Conservation (phyloP, 2,888 invertebrate genomes). For the Drosophila limbata region DNA sequence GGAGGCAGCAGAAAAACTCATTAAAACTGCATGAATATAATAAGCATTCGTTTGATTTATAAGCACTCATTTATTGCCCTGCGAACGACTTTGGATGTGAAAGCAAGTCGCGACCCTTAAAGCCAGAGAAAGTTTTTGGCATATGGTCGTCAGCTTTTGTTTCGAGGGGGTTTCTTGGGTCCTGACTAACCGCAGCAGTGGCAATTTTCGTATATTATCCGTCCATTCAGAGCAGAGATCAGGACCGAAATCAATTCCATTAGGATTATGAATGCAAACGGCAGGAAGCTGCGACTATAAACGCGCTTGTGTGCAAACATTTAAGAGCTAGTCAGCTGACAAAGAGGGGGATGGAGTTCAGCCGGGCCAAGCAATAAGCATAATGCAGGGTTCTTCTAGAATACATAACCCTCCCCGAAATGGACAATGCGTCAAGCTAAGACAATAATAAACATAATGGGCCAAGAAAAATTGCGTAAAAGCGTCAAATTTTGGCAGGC, state of each 20-base stretch:
- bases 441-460: conserved; percentile 77
- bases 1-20: conserved; percentile 61
- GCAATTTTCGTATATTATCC: conserved; percentile 72
- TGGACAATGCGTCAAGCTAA: conserved; percentile 44
- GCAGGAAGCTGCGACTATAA: conserved; percentile 73
- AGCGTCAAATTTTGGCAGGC: conserved; percentile 54
- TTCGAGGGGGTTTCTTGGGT: conserved; percentile 6
- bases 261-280: conserved; percentile 81
- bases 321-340: conserved; percentile 40
- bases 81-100: conserved; percentile 1
- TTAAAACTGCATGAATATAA: conserved; percentile 82
- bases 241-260: conserved; percentile 77
- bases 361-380: conserved; percentile 68
- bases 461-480: conserved; percentile 65
- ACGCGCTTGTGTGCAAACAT: conserved; percentile 81
- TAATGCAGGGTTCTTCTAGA: conserved; percentile 60
- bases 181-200: conserved; percentile 64
- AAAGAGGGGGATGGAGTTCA: conserved; percentile 21
- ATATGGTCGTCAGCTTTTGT: conserved; percentile 60
- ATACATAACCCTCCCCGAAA: conserved; percentile 15
- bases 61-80: conserved; percentile 69
- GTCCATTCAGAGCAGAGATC: conserved; percentile 54
- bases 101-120: conserved; percentile 46
- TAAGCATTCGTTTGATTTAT: conserved; percentile 77
- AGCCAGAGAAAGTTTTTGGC: conserved; percentile 52